Conservation (phyloP, 2,888 invertebrate species). For the Oithona nana region DNA sequence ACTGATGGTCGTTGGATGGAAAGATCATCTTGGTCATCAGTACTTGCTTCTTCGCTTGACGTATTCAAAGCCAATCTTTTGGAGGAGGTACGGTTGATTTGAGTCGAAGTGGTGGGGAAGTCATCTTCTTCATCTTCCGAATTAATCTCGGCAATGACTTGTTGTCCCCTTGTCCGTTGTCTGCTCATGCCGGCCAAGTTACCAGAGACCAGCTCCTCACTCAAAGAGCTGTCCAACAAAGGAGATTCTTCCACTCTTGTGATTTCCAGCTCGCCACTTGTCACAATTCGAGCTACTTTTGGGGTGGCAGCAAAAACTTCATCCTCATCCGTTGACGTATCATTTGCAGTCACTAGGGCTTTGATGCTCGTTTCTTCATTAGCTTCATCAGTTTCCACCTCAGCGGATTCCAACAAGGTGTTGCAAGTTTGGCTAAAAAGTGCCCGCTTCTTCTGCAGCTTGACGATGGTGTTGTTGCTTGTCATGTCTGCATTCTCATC, state of each 20-base stretch:
- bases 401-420: neutral
- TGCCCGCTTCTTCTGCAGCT: neutral
- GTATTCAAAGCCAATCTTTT: neutral
- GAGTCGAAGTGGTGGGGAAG: neutral
- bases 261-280: neutral
- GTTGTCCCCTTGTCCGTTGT: neutral
- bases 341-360: neutral
- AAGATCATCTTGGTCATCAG: neutral
- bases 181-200: neutral
- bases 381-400: neutral
- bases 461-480: neutral
- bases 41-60: neutral
- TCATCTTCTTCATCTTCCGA: neutral
- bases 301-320: neutral
- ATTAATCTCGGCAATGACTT: neutral
- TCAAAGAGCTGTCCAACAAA: neutral
- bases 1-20: too few species aligned
- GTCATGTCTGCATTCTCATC: neutral
- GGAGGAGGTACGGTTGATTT: neutral
- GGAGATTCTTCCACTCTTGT: neutral
- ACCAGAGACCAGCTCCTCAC: neutral
- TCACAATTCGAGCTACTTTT: neutral
- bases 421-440: constrained; percentile 2
- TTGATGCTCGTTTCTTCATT: neutral
- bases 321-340: neutral